phyloP scores from a whole-genome alignment of 2,113 vertebrate species.

The Thalassoma bifasciatum region DNA sequence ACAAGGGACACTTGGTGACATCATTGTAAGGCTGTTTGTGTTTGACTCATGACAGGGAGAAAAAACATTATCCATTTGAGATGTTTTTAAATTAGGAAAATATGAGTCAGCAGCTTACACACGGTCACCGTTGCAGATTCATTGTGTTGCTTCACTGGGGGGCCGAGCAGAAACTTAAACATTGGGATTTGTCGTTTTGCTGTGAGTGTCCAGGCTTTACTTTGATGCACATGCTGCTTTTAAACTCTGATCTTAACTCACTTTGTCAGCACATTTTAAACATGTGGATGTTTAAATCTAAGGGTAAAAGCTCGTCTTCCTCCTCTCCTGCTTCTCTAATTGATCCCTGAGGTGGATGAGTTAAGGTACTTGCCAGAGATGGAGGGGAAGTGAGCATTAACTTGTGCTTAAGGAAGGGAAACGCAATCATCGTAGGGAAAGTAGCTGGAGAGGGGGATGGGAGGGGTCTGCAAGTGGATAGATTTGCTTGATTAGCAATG shows the following conservation, averaged over 20 bases:
- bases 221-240: neutral
- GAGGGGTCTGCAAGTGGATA: conserved; percentile 11
- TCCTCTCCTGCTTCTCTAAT: conserved; percentile 41
- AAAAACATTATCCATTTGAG: conserved; percentile 56
- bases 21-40: conserved; percentile 53
- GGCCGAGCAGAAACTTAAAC: conserved; percentile 27
- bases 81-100: conserved; percentile 39
- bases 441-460: neutral
- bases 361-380: neutral
- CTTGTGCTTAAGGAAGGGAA: conserved; percentile 2
- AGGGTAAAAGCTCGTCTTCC: conserved; percentile 13
- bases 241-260: neutral
- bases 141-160: conserved; percentile 16
- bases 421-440: neutral
- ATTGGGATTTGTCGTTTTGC: conserved; percentile 12
- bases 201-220: conserved; percentile 7
- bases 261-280: conserved; percentile 38
- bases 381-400: neutral
- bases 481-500: conserved; percentile 67
- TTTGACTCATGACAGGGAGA: conserved; percentile 57
- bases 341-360: conserved; percentile 60
- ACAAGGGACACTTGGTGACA: conserved; percentile 62
- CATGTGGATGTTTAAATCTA: conserved; percentile 6
- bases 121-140: conserved; percentile 21
- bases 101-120: conserved; percentile 60